A percentile compares a stretch with the other conserved stretches of the same genome.
phyloP scores from a whole-genome alignment of 2,888 invertebrate species.

The Ceraclea dissimilis region DNA sequence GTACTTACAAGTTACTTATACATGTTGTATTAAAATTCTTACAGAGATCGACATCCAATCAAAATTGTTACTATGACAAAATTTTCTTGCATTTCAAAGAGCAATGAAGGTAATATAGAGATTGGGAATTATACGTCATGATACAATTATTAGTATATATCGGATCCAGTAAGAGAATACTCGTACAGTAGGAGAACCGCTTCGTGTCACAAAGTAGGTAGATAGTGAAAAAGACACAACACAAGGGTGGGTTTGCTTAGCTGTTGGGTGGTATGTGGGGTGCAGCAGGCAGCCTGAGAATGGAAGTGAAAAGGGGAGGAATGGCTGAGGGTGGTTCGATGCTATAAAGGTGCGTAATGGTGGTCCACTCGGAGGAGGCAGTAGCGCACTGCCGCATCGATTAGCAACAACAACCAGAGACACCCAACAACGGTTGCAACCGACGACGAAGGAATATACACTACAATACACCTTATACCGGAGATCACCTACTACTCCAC shows the following conservation, averaged over 20 bases:
- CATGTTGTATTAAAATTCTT: no score
- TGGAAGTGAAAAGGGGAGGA: slow-evolving; percentile 32
- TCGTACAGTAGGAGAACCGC: no score
- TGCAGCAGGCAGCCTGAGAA: neutral
- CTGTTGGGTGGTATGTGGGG: slow-evolving; percentile 31
- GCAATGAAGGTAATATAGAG: no score
- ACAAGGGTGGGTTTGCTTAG: slow-evolving; percentile 35
- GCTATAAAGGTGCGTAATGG: slow-evolving; percentile 74
- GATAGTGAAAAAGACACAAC: slow-evolving; percentile 16
- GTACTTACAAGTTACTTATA: no score
- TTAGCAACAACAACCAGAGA: slow-evolving; percentile 42
- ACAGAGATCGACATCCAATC: no score
- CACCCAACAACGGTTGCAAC: slow-evolving; percentile 29
- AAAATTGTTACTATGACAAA: no score
- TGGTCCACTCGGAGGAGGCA: slow-evolving; percentile 56
- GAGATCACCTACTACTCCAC: no score
- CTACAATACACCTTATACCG: no score
- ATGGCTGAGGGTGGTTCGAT: slow-evolving; percentile 34
- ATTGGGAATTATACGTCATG: no score
- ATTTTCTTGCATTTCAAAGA: no score
- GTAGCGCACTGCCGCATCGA: slow-evolving; percentile 63
- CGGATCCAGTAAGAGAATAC: no score
- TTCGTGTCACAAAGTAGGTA: neutral
- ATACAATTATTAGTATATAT: no score
- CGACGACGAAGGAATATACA: slow-evolving; percentile 22